phyloP scores from a whole-genome alignment of 2,888 invertebrate genomes.

The Tromatobia lineatoria region DNA sequence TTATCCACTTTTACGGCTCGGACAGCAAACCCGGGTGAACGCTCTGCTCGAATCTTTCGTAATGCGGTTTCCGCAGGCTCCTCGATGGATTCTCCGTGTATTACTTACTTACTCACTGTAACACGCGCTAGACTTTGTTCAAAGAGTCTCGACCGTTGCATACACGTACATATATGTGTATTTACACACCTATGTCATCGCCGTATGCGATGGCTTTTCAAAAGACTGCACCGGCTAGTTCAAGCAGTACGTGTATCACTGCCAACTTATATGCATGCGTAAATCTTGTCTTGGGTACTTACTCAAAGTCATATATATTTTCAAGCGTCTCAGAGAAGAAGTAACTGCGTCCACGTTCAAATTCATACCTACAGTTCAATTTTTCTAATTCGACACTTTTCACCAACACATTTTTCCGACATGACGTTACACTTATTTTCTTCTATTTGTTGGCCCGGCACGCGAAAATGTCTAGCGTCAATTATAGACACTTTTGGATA shows the following conservation, averaged over 20 bases:
- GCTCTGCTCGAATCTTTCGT: constrained; percentile 20
- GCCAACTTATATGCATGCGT: constrained; percentile 9
- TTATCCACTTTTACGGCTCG: constrained; percentile 41
- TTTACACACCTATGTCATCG: not conserved
- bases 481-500: no score
- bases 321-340: not conserved
- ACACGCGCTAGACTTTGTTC: constrained; percentile 12
- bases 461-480: no score
- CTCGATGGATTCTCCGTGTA: not conserved
- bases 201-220: constrained; percentile 8
- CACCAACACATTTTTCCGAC: not conserved
- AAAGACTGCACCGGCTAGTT: not conserved
- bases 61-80: constrained; percentile 16
- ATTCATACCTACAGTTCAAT: not conserved
- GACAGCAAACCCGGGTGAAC: not conserved
- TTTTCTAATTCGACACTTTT: not conserved
- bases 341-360: not conserved
- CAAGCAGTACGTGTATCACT: not conserved
- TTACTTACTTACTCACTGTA: constrained; percentile 8
- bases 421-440: not conserved
- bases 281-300: not conserved
- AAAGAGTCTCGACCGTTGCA: not conserved
- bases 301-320: not conserved
- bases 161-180: no score
- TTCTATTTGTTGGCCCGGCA: no score